Conservation (phyloP, 2,888 invertebrate species). For the Brachypalpus laphriformis region DNA sequence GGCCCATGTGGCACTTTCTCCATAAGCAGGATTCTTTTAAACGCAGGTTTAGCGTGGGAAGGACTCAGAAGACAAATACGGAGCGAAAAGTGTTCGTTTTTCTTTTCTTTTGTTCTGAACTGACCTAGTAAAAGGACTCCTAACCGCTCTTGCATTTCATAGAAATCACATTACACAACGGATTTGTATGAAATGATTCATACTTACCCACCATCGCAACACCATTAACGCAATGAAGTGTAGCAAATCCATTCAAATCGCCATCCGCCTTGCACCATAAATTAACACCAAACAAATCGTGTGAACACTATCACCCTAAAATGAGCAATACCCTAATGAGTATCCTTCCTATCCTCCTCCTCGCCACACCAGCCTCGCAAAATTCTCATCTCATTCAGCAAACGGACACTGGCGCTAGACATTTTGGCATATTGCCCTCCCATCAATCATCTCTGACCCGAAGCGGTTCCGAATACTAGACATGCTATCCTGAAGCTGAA, state of each 20-base stretch:
- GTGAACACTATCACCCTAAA: conserved; percentile 35
- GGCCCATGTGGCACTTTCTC: no score
- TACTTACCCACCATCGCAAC: background rate
- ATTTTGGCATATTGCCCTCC: conserved; percentile 52
- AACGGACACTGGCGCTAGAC: conserved; percentile 24
- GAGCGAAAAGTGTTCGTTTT: no score
- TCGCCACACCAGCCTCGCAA: conserved; percentile 30
- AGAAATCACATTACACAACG: no score
- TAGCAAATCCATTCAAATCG: conserved; percentile 4
- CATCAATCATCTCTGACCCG: conserved; percentile 60
- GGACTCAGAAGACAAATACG: no score
- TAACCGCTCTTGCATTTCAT: no score
- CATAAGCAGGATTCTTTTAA: no score
- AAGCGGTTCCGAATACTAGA: background rate
- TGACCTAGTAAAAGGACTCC: no score
- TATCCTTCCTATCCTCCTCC: background rate
- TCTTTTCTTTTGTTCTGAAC: no score
- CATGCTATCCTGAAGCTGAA: background rate
- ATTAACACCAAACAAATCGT: conserved; percentile 49
- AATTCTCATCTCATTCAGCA: conserved; percentile 20
- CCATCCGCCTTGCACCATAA: background rate
- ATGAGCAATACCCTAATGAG: background rate
- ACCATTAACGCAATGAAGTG: background rate
- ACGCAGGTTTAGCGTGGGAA: no score
- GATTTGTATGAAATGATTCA: no score